These are phyloP conservation scores for Drosophila kepulauana DNA, from an alignment of 1,140 invertebrate genomes.

Conservation along the genomic window DNA sequence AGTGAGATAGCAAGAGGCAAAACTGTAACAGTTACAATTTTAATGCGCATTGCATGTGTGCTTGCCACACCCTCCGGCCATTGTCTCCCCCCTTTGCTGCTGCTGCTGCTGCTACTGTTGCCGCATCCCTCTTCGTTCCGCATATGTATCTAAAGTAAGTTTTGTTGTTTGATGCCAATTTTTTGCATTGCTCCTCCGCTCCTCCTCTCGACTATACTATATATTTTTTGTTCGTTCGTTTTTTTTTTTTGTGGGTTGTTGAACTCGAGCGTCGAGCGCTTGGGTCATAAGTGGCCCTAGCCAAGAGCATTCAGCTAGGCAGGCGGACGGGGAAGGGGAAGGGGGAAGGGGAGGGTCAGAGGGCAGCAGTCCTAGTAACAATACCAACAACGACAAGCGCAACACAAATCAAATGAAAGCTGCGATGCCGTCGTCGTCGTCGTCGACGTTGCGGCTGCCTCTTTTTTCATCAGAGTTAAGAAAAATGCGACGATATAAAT, in stretches of 20 bases:
- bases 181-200: slow-evolving; percentile 66
- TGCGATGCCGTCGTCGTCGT: slow-evolving; percentile 17
- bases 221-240: slow-evolving; percentile 41
- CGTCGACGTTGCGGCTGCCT: slow-evolving; percentile 36
- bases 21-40: slow-evolving; percentile 78
- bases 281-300: slow-evolving; percentile 76
- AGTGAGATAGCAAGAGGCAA: slow-evolving; percentile 26
- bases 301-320: slow-evolving; percentile 51
- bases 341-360: neutral
- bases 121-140: slow-evolving; percentile 21
- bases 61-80: slow-evolving; percentile 1
- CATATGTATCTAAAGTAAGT: slow-evolving; percentile 68
- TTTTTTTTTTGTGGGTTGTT: slow-evolving; percentile 72
- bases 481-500: slow-evolving; percentile 79
- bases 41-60: slow-evolving; percentile 80
- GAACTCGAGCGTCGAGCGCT: slow-evolving; percentile 58
- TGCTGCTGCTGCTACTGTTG: too few species aligned
- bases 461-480: slow-evolving; percentile 57
- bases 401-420: slow-evolving; percentile 81
- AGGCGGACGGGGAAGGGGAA: neutral
- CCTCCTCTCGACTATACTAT: slow-evolving; percentile 1
- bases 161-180: slow-evolving; percentile 83
- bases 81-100: neutral
- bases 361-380: slow-evolving; percentile 17
- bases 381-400: slow-evolving; percentile 60